Conservation (phyloP, 1,140 invertebrate species). For the Drosophila nikananu region DNA sequence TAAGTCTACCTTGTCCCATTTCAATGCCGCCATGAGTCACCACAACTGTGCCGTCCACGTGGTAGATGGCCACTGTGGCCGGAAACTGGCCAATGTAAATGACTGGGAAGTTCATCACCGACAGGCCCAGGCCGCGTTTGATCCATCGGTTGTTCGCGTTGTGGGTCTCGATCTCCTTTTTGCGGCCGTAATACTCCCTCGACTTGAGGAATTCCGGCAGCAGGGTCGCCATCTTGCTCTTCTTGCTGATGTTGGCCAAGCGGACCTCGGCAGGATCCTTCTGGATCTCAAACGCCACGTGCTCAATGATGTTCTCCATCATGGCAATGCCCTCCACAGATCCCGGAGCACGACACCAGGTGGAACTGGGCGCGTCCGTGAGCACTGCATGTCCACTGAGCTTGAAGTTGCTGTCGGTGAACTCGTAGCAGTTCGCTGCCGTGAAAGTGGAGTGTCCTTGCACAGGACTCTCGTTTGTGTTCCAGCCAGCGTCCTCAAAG, state of each 20-base stretch:
- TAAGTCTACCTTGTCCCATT: constrained; percentile 88
- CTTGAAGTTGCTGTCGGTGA: constrained; percentile 86
- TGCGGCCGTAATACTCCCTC: constrained; percentile 86
- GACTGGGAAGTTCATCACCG: constrained; percentile 87
- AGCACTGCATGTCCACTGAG: constrained; percentile 86
- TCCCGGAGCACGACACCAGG: constrained; percentile 88
- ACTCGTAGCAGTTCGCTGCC: constrained; percentile 88
- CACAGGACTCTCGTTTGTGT: constrained; percentile 87
- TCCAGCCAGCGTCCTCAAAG: constrained; percentile 89
- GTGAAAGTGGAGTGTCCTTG: constrained; percentile 82
- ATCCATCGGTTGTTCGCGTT: constrained; percentile 89
- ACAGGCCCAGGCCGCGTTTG: constrained; percentile 88
- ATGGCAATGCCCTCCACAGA: constrained; percentile 88
- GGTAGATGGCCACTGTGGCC: constrained; percentile 88
- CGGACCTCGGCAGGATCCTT: constrained; percentile 90
- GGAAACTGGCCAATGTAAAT: constrained; percentile 86
- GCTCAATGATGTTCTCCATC: constrained; percentile 93
- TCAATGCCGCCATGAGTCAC: constrained; percentile 90
- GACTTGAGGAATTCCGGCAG: constrained; percentile 69
- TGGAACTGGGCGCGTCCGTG: constrained; percentile 89
- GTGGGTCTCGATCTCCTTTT: constrained; percentile 86
- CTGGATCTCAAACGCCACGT: constrained; percentile 89
- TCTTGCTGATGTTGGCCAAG: constrained; percentile 87
- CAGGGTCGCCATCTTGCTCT: constrained; percentile 83
- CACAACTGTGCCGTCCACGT: constrained; percentile 89